phyloP scores from a whole-genome alignment of 2,797 vertebrate species.

The Anas georgica region DNA sequence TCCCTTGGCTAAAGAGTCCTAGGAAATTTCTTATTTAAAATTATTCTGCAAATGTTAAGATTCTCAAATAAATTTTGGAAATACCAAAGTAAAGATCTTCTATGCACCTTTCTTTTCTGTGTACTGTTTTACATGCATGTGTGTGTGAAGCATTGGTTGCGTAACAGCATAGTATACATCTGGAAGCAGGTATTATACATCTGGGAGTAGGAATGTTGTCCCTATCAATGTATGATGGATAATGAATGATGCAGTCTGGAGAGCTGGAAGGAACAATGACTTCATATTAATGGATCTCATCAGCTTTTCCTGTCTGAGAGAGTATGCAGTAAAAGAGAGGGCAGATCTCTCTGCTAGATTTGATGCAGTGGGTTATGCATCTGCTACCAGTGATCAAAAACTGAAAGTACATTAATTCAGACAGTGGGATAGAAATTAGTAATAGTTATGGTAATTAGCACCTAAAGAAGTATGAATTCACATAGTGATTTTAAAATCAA shows the following conservation, averaged over 20 bases:
- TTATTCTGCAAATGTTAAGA: not conserved
- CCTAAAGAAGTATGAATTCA: not conserved
- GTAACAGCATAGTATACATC: not conserved
- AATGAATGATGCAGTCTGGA: not conserved
- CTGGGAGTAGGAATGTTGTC: not conserved
- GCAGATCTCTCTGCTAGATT: not conserved
- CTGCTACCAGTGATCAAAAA: not conserved
- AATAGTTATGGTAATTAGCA: not conserved
- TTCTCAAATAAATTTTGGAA: not conserved
- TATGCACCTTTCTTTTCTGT: not conserved
- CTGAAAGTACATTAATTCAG: not conserved
- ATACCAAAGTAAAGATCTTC: not conserved
- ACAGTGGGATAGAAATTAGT: not conserved
- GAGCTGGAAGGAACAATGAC: not conserved
- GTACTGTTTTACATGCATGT: not conserved
- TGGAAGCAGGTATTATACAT: not conserved
- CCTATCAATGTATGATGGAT: not conserved
- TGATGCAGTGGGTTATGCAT: rapidly evolving
- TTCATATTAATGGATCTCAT: not conserved
- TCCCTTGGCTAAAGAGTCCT: not conserved
- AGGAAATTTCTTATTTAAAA: not conserved
- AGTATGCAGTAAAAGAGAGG: not conserved
- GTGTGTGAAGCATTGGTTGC: not conserved
- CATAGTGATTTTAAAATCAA: not conserved
- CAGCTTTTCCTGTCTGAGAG: not conserved